These are phyloP conservation scores for Camponotus floridanus DNA, from an alignment of 1,140 invertebrate genomes.

Conservation along the genomic window DNA sequence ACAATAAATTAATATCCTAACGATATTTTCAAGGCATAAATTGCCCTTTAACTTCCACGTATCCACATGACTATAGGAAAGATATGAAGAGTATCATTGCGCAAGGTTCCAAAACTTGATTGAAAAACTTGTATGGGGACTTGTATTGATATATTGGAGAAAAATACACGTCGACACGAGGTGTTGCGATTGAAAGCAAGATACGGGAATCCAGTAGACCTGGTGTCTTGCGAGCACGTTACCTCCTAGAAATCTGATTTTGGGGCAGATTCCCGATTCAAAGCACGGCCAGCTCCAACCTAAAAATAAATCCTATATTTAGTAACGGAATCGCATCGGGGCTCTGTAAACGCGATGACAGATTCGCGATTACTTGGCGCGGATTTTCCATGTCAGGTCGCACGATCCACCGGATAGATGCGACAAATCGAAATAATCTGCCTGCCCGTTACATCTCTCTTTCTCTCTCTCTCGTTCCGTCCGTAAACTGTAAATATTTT, in stretches of 20 bases:
- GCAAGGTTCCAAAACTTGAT: neutral
- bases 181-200: neutral
- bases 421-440: conserved; percentile 10
- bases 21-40: too few relatives aligned
- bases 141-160: too few relatives aligned
- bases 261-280: conserved; percentile 72
- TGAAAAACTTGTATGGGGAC: neutral
- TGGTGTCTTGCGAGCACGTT: conserved; percentile 53
- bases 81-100: neutral
- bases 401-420: conserved; percentile 21
- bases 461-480: neutral
- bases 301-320: conserved; percentile 84
- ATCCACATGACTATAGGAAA: neutral
- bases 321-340: conserved; percentile 63
- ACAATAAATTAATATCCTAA: neutral
- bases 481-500: conserved; percentile 75
- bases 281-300: conserved; percentile 80
- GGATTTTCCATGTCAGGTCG: conserved; percentile 55
- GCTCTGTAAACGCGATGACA: conserved; percentile 15
- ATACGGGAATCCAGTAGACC: too few relatives aligned
- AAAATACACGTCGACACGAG: neutral
- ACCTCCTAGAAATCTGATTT: conserved; percentile 75
- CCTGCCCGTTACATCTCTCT: conserved; percentile 42
- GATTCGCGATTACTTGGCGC: conserved; percentile 14
- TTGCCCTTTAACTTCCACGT: too few relatives aligned